Base-by-base conservation (phyloP, 2,888 invertebrate species). In the Urechis unicinctus region DNA sequence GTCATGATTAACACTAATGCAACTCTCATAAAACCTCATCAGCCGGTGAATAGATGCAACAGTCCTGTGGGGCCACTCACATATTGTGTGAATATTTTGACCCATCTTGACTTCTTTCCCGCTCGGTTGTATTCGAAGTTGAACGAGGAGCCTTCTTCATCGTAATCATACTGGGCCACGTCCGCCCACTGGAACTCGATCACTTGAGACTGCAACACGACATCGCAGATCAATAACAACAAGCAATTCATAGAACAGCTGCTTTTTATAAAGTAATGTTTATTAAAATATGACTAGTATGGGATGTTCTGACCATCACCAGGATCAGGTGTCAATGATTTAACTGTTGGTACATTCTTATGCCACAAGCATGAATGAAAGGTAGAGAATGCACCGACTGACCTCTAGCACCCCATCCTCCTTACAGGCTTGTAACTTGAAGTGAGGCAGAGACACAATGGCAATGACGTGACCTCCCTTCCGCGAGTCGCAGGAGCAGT, bases 111-210 rank as follows among this genome's bases (percentile, higher is more conserved):
- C 66, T 87, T 87, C 73, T 89, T 88, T 69, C 88, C 89, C 43
- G 84, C 84, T 69, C 89, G 83, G 70, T 85, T 84, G 79, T 94
- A 95, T 66, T 90, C 87, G 79, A 96, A 86, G 71, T 89, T 86
- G 78, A 92, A 89, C 25, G 91, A 89, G 69, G 92, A 93, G n/a
- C n/a, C n/a, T n/a, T n/a, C n/a, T 74, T 94, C 93, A 77, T 95
- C 93, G 2, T 88, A 85, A 72, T 90, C 88, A 88, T 90, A 94
- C 70, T 87, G 85, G 57, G 86, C 84, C 60, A 95, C 86, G 65
- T 84, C 84, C 60, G 85, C 84, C 94, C 94, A 95, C 50, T 85
- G 82, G 69, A 94, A 85, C 70, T 88, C 88, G 58, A 90, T 87
- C 66, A 88, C 85, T 79, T 88, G 87, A 59, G 84, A 84, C 83